These are phyloP conservation scores for Eupelmus urozonus DNA, from an alignment of 2,888 invertebrate species.

Conservation along the genomic window DNA sequence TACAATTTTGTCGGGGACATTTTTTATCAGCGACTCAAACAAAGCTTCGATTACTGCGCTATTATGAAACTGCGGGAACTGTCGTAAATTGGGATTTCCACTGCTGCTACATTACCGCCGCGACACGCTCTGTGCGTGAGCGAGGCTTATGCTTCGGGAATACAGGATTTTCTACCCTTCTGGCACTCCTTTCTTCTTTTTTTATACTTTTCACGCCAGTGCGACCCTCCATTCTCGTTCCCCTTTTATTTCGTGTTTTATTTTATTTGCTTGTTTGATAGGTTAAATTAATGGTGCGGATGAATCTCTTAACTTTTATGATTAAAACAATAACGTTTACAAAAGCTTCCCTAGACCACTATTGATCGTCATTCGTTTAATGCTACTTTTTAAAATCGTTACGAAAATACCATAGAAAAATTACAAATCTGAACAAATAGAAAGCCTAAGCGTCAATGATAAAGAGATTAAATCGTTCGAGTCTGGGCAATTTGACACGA, in stretches of 20 bases:
- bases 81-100: slow-evolving; percentile 39
- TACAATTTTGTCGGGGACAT: slow-evolving; percentile 29
- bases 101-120: background rate
- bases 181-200: background rate
- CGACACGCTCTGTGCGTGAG: background rate
- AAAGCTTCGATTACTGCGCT: slow-evolving; percentile 45
- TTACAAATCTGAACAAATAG: background rate
- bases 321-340: too few relatives aligned
- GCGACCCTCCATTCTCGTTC: background rate
- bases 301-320: too few relatives aligned
- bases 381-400: too few relatives aligned
- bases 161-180: slow-evolving; percentile 18
- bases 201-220: background rate
- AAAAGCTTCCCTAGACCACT: too few relatives aligned
- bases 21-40: slow-evolving; percentile 35
- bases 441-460: background rate
- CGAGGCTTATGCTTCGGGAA: slow-evolving; percentile 11
- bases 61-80: slow-evolving; percentile 38
- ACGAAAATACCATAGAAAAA: too few relatives aligned
- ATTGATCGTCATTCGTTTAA: too few relatives aligned
- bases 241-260: background rate
- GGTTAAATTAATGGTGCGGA: background rate
- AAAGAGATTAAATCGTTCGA: background rate
- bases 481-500: slow-evolving; percentile 20
- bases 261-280: slow-evolving; percentile 1